These are phyloP conservation scores for Apamea epomidion DNA, from an alignment of 2,888 invertebrate genomes.

Conservation along the genomic window DNA sequence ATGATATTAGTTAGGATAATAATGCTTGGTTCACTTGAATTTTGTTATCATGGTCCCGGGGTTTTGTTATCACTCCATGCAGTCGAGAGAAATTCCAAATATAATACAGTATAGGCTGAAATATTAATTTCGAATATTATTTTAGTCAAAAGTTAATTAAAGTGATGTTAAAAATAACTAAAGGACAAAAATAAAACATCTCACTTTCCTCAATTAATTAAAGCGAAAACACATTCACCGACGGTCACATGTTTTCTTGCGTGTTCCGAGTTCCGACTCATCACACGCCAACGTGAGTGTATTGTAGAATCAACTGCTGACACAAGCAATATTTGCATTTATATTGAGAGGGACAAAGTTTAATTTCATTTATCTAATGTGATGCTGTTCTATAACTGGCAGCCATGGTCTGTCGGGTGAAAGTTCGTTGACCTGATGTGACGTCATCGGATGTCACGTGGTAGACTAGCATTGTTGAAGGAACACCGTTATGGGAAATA, in stretches of 20 bases:
- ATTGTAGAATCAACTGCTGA: constrained; percentile 17
- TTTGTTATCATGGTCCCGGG: background rate
- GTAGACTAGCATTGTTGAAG: constrained; percentile 52
- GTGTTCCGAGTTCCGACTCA: constrained; percentile 36
- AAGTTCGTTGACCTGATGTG: constrained; percentile 66
- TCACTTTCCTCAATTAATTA: constrained; percentile 27
- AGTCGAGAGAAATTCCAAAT: background rate
- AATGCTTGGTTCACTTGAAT: background rate
- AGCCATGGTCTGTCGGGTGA: constrained; percentile 56
- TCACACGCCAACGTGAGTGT: constrained; percentile 37
- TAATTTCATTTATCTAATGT: constrained; percentile 37
- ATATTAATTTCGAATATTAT: background rate
- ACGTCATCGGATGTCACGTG: constrained; percentile 63
- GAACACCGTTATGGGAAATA: constrained; percentile 55
- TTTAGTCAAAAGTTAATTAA: background rate
- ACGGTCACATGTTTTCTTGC: constrained; percentile 58
- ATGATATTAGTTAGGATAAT: background rate
- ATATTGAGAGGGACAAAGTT: constrained; percentile 49
- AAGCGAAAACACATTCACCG: constrained; percentile 18
- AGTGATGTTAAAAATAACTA: background rate
- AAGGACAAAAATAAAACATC: constrained; percentile 3
- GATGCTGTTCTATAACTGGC: constrained; percentile 50
- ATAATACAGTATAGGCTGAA: background rate
- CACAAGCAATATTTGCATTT: constrained; percentile 55
- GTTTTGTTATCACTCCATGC: background rate